Base-by-base conservation (phyloP, 1,140 invertebrate species). In the Megathymus violae region DNA sequence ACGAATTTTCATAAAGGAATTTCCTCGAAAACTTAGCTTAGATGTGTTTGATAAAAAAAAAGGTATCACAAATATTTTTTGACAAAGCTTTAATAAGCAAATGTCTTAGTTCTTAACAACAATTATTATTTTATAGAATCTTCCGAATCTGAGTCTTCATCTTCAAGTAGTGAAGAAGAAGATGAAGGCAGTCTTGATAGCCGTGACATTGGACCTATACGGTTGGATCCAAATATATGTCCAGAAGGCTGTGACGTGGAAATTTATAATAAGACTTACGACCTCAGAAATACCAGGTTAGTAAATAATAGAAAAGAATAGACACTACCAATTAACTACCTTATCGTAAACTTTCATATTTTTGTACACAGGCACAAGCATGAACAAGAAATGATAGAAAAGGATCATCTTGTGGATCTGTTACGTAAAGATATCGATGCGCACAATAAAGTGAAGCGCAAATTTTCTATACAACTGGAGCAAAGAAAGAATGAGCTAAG, bases 161-260 rank as follows among this genome's bases (percentile, higher is more conserved):
- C 93, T 5, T 92, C 91, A 10, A 93, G 93, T 4, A 93, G 93
- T 15, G 92, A 94, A 13, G 93, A 93, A 43, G 93, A 93, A 43
- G 93, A 93, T 46, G 89, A 88, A 17, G 92, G 85, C 25, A 94
- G 92, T 66, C 71, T 93, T 14, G 93, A 94, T 70, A 94, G 93
- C n/a, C 71, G 92, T 14, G 92, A 95, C 70, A 92, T 94, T 56
- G 92, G 92, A 3, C 91, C 93, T 0, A 92, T 95, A 16, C 92
- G 93, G 6, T 92, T 95, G 14, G 95, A 97, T 76, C 95, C 96
- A 65, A 94, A 93, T 78, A 86, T 95, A 13, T 97, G 96, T 76
- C 96, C 96, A 0, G 88, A 93, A 15, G 96, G 94, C 1, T 95
- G 96, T 78, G 95, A 96, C 46, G 92, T 91, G 56, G 92, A 92